Percentiles rank a stretch among this genome's conserved stretches.
These are phyloP conservation scores for Acanthacorydalis orientalis DNA, from an alignment of 2,888 invertebrate species.

Conservation along the genomic window DNA sequence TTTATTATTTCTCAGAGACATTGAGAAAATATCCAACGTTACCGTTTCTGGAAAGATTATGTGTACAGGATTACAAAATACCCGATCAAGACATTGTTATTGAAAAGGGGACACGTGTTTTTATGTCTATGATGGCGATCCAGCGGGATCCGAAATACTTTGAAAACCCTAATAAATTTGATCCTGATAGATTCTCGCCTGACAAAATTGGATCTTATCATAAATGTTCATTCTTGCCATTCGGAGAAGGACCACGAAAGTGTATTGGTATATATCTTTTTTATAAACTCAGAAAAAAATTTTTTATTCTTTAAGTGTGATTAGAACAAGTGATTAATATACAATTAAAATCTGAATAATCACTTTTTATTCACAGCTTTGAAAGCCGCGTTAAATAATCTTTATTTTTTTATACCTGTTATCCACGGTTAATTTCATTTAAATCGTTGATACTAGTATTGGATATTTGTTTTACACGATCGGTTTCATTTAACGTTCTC, in stretches of 20 bases:
- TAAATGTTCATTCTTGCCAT: conserved; percentile 20
- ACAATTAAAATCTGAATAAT: too few relatives aligned
- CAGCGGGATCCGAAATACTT: conserved; percentile 26
- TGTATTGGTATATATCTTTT: conserved; percentile 29
- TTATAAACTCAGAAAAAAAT: too few relatives aligned
- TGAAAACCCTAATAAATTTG: conserved; percentile 24
- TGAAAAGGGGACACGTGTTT: conserved; percentile 22
- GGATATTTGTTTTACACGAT: too few relatives aligned
- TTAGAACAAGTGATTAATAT: too few relatives aligned
- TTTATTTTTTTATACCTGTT: too few relatives aligned
- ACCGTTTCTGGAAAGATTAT: conserved; percentile 23
- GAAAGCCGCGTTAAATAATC: too few relatives aligned
- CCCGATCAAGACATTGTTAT: conserved; percentile 20
- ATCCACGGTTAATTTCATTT: too few relatives aligned
- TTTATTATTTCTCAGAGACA: conserved; percentile 13
- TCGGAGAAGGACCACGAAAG: conserved; percentile 23
- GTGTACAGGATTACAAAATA: conserved; percentile 21
- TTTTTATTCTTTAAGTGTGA: too few relatives aligned
- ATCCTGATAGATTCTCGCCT: conserved; percentile 26
- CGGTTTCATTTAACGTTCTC: too few relatives aligned
- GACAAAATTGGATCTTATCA: conserved; percentile 16
- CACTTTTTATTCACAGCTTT: too few relatives aligned
- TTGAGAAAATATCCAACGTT: conserved; percentile 28
- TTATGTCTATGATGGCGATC: conserved; percentile 24
- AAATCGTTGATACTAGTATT: too few relatives aligned